These are phyloP conservation scores for Hypselothyrea guttata DNA, from an alignment of 2,888 invertebrate genomes.

Conservation along the genomic window DNA sequence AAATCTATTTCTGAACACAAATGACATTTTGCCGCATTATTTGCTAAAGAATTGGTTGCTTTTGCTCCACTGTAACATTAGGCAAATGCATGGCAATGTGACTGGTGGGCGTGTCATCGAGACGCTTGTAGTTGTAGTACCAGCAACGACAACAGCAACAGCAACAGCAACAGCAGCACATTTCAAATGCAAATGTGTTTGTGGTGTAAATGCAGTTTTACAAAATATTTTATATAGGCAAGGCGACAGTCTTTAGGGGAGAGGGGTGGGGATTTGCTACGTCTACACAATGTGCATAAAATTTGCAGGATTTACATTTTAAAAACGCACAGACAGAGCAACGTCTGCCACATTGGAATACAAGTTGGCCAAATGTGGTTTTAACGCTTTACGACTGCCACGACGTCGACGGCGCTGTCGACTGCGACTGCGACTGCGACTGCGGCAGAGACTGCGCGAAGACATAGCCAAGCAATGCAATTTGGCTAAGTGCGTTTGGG, in stretches of 20 bases:
- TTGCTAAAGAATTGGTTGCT: not conserved
- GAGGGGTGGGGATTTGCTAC: slow-evolving; percentile 9
- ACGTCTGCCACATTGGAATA: slow-evolving; percentile 10
- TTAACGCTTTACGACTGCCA: slow-evolving; percentile 60
- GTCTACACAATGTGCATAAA: slow-evolving; percentile 66
- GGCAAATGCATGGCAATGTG: slow-evolving; percentile 35
- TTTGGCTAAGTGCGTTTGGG: slow-evolving; percentile 67
- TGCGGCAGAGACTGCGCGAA: slow-evolving; percentile 52
- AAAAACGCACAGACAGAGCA: slow-evolving; percentile 55
- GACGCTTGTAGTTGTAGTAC: slow-evolving; percentile 60
- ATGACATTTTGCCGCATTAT: not conserved
- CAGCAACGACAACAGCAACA: slow-evolving; percentile 26
- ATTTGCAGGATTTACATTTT: slow-evolving; percentile 73
- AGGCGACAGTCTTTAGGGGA: too few species aligned
- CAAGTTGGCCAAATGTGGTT: slow-evolving; percentile 64
- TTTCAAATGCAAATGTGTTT: slow-evolving; percentile 76
- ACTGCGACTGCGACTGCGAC: not conserved
- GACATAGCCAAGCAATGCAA: slow-evolving; percentile 68
- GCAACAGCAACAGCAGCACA: slow-evolving; percentile 39
- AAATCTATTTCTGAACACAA: too few species aligned
- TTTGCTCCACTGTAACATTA: slow-evolving; percentile 34
- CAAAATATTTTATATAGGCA: slow-evolving; percentile 69
- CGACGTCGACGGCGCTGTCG: slow-evolving; percentile 24
- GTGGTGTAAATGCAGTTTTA: slow-evolving; percentile 76
- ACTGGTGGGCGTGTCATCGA: slow-evolving; percentile 47